Evolutionary conservation across 2,113 vertebrate species (phyloP).

Genomic region (Romanogobio albipinnatus): DNA sequence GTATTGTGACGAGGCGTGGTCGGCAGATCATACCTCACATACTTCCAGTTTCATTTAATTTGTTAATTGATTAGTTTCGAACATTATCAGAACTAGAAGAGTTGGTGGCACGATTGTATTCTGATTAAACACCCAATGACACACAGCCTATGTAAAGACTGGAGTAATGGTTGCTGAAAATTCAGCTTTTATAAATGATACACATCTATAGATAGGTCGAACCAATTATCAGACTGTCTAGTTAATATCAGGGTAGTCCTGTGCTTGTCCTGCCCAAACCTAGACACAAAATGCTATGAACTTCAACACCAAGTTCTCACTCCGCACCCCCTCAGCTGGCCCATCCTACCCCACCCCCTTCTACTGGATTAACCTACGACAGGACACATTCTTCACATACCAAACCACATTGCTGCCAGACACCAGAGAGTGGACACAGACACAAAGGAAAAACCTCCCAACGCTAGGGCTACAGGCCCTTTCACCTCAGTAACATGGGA

Average conservation of each 20-base stretch:
- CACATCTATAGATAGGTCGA: neutral
- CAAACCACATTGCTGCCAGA: slow-evolving; percentile 54
- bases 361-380: slow-evolving; percentile 49
- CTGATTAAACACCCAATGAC: neutral
- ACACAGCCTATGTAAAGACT: neutral
- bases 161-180: neutral
- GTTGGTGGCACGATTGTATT: neutral
- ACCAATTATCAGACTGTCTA: neutral
- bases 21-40: neutral
- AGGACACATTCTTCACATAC: slow-evolving; percentile 58
- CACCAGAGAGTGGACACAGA: slow-evolving; percentile 15
- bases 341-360: slow-evolving; percentile 31
- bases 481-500: slow-evolving; percentile 16
- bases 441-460: slow-evolving; percentile 10
- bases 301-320: slow-evolving; percentile 7
- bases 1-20: neutral
- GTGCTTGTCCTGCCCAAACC: neutral
- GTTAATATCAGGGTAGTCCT: neutral
- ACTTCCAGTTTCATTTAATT: neutral
- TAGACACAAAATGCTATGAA: neutral
- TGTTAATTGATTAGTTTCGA: neutral
- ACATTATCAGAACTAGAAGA: neutral
- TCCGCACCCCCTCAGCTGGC: neutral
- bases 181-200: neutral
- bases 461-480: neutral